A percentile compares a stretch with the other conserved stretches of the same genome.
Conservation (phyloP, 2,113 vertebrate genomes). For the Paratilapia polleni region DNA sequence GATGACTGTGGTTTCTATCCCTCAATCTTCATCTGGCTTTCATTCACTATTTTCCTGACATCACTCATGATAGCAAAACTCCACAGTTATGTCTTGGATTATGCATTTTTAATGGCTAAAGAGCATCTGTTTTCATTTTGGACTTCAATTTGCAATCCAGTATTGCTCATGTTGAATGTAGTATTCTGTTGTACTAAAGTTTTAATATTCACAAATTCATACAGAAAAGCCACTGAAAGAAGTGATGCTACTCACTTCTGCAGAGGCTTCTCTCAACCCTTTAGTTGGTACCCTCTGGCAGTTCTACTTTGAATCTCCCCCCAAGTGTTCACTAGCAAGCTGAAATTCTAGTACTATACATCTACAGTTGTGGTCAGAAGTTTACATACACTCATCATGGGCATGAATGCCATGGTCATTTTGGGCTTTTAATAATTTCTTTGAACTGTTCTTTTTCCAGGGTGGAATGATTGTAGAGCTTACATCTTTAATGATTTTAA, state of each 20-base stretch:
- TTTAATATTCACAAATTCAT: background rate
- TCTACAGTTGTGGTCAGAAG: too few species aligned
- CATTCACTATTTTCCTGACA: slow-evolving; percentile 5
- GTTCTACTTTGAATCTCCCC: background rate
- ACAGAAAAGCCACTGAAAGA: background rate
- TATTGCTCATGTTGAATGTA: background rate
- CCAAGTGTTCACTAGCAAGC: background rate
- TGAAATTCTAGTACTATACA: background rate
- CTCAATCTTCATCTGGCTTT: background rate
- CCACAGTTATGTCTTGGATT: background rate
- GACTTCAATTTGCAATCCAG: background rate
- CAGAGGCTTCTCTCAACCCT: background rate
- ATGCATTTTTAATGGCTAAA: background rate
- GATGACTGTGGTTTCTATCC: background rate
- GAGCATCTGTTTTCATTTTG: background rate
- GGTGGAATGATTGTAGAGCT: too few species aligned
- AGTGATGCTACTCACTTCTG: background rate
- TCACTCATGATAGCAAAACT: background rate
- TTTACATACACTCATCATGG: too few species aligned
- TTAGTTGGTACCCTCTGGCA: background rate
- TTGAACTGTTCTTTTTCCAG: too few species aligned
- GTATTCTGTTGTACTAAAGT: background rate
- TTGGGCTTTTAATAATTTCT: too few species aligned
- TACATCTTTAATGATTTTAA: too few species aligned
- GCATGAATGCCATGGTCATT: too few species aligned